A percentile compares a stretch with the other conserved stretches of the same genome.
Conservation (phyloP, 2,888 invertebrate genomes). For the Molorchus minor region DNA sequence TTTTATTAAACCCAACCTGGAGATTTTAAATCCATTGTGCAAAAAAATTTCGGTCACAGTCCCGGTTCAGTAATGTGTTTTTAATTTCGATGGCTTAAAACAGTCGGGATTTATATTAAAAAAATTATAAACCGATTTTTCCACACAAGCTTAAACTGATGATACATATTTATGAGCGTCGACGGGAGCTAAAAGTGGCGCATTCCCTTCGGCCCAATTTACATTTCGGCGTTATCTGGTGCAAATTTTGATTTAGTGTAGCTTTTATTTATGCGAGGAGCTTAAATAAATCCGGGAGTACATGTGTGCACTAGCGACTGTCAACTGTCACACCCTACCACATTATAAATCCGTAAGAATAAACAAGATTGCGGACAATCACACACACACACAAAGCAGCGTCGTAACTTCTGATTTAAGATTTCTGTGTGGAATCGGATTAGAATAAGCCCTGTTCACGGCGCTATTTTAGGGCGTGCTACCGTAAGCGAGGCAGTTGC, state of each 20-base stretch:
- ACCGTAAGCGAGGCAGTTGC: constrained; percentile 28
- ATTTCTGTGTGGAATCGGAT: constrained; percentile 59
- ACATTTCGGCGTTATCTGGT: constrained; percentile 33
- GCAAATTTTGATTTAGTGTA: constrained; percentile 31
- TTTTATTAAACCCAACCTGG: no score
- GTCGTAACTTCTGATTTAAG: constrained; percentile 60
- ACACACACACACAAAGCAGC: constrained; percentile 50
- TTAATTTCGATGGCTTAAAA: constrained; percentile 15
- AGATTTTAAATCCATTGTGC: not conserved
- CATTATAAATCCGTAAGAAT: constrained; percentile 56
- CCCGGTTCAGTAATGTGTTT: constrained; percentile 6
- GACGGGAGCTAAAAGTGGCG: constrained; percentile 27
- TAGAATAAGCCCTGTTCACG: constrained; percentile 55
- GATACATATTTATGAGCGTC: constrained; percentile 31
- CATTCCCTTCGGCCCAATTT: constrained; percentile 31
- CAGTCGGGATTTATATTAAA: constrained; percentile 8
- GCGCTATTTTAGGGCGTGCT: constrained; percentile 46
- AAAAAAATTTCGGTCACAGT: constrained; percentile 4
- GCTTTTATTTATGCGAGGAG: constrained; percentile 28
- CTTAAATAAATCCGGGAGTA: constrained; percentile 31
- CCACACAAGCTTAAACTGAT: constrained; percentile 19
- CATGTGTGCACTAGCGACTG: constrained; percentile 37
- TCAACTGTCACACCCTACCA: constrained; percentile 35
- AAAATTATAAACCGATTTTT: constrained; percentile 20
- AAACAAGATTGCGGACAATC: constrained; percentile 58